Evolutionary conservation across 2,888 invertebrate genomes (phyloP).

Genomic region (Pemphredon lugubris): DNA sequence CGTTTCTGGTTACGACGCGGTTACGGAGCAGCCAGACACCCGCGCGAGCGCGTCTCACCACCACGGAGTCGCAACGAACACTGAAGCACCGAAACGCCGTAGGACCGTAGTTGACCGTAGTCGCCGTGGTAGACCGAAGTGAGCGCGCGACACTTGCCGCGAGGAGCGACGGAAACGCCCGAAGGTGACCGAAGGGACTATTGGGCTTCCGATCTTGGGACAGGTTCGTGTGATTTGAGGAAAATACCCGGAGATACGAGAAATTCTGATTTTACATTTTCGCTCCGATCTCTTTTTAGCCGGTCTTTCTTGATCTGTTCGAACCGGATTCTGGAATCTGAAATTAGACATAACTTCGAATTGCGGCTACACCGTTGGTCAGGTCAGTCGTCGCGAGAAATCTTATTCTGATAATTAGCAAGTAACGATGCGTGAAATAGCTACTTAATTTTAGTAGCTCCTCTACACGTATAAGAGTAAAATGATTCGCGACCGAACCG

Average conservation of each 20-base stretch:
- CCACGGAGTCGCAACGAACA: slow-evolving; percentile 52
- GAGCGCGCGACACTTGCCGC: slow-evolving; percentile 55
- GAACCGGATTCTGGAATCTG: neutral
- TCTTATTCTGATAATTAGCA: too few species aligned
- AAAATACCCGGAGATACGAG: slow-evolving; percentile 13
- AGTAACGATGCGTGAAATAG: too few species aligned
- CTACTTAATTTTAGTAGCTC: too few species aligned
- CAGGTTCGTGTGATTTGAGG: slow-evolving; percentile 11
- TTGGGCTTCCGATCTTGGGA: slow-evolving; percentile 23
- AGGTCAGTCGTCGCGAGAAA: too few species aligned
- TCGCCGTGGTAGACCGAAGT: too few species aligned
- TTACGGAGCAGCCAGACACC: slow-evolving; percentile 6
- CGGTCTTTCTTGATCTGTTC: neutral
- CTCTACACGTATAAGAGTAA: neutral
- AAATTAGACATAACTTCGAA: too few species aligned
- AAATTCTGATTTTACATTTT: slow-evolving; percentile 4
- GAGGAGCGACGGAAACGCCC: too few species aligned
- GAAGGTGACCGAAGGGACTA: slow-evolving; percentile 39
- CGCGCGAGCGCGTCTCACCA: slow-evolving; percentile 24
- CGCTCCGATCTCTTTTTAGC: neutral
- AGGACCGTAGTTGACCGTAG: too few species aligned
- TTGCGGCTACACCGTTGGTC: too few species aligned
- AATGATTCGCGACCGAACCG: too few species aligned
- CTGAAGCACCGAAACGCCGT: slow-evolving; percentile 36
- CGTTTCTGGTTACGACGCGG: slow-evolving; percentile 31